A percentile compares a stretch with the other conserved stretches of the same genome.
Evolutionary conservation across 2,113 vertebrate genomes (phyloP).

Genomic region (Ctenodactylus gundi): DNA sequence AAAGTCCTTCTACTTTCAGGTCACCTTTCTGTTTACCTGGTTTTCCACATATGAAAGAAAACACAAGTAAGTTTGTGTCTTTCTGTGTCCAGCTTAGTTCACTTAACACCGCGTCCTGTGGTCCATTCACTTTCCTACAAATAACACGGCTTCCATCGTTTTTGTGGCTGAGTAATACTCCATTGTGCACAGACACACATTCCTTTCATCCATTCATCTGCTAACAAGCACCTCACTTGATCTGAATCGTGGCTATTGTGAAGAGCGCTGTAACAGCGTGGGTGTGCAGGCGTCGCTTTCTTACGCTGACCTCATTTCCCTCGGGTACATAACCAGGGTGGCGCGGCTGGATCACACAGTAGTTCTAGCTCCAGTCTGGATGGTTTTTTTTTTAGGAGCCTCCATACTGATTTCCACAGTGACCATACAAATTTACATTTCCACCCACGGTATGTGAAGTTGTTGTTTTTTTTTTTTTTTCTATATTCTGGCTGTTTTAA

Average conservation of each 20-base stretch:
- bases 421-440: not conserved
- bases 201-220: not conserved
- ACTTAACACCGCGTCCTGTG: not conserved
- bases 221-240: not conserved
- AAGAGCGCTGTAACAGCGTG: not conserved
- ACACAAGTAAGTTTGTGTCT: not conserved
- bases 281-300: not conserved
- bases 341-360: not conserved
- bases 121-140: not conserved
- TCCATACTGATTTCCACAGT: not conserved
- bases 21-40: not conserved
- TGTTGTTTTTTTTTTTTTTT: not conserved
- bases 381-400: not conserved
- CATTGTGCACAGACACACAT: not conserved
- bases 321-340: not conserved
- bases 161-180: not conserved
- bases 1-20: not conserved
- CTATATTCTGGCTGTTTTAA: not conserved
- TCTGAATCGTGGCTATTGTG: not conserved
- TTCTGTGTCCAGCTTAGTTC: not conserved
- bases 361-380: not conserved
- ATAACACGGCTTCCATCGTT: not conserved
- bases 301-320: not conserved
- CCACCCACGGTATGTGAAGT: not conserved
- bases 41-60: not conserved